A percentile compares a stretch with the other conserved stretches of the same genome.
These are phyloP conservation scores for Nestor notabilis DNA, from an alignment of 2,113 vertebrate species.

Conservation along the genomic window DNA sequence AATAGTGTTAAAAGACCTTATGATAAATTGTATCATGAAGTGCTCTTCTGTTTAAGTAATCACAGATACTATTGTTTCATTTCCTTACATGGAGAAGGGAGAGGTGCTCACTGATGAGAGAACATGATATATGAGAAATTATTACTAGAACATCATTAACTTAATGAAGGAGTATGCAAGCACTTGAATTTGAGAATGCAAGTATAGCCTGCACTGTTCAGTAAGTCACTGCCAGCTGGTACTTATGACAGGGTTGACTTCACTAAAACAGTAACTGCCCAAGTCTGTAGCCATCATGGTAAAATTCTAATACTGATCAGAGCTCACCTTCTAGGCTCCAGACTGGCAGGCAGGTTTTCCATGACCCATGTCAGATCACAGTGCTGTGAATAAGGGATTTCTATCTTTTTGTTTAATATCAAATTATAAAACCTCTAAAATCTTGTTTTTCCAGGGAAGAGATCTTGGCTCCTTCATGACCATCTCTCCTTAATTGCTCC, in stretches of 20 bases:
- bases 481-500: background rate
- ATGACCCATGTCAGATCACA: background rate
- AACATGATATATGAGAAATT: background rate
- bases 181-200: background rate
- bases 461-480: background rate
- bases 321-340: background rate
- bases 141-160: background rate
- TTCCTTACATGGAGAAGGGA: background rate
- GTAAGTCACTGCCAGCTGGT: background rate
- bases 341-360: background rate
- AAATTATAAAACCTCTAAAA: background rate
- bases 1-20: background rate
- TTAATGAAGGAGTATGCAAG: background rate
- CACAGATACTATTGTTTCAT: background rate
- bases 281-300: background rate
- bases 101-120: background rate
- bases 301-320: conserved; percentile 21
- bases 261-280: background rate
- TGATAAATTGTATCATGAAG: background rate
- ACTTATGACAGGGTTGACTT: background rate
- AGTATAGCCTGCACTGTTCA: background rate
- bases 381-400: background rate
- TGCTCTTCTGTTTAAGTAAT: background rate
- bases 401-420: background rate
- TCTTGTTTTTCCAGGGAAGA: background rate